Percentiles rank a stretch among this genome's conserved stretches.
These are phyloP conservation scores for Brachionus paranguensis DNA, from an alignment of 1,140 invertebrate species.

Conservation along the genomic window DNA sequence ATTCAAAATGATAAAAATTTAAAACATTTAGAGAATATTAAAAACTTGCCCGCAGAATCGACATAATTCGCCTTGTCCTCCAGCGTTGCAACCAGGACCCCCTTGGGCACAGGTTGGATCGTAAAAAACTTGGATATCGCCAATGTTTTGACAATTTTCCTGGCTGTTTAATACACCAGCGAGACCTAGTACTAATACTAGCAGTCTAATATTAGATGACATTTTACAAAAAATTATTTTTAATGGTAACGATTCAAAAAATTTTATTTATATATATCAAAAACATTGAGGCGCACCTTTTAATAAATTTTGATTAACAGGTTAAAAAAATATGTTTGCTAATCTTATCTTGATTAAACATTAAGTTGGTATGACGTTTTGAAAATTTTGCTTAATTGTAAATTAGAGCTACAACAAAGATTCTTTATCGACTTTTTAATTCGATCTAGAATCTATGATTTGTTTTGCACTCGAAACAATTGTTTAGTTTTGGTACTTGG, in stretches of 20 bases:
- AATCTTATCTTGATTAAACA: background rate
- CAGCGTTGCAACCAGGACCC: background rate
- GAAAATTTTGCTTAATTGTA: background rate
- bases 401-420: background rate
- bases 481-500: background rate
- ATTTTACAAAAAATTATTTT: background rate
- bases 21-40: background rate
- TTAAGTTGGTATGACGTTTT: background rate
- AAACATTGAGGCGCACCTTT: background rate
- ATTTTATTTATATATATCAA: background rate
- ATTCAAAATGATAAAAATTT: background rate
- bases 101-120: background rate
- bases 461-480: background rate
- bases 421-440: background rate
- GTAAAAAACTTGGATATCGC: constrained; percentile 1
- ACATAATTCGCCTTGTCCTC: background rate
- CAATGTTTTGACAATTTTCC: background rate
- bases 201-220: background rate
- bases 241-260: background rate
- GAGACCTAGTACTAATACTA: background rate
- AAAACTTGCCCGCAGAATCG: background rate
- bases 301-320: background rate
- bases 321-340: background rate
- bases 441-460: background rate
- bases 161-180: background rate